A percentile compares a stretch with the other conserved stretches of the same genome.
Conservation (phyloP, 2,113 vertebrate genomes). For the Micromys minutus region DNA sequence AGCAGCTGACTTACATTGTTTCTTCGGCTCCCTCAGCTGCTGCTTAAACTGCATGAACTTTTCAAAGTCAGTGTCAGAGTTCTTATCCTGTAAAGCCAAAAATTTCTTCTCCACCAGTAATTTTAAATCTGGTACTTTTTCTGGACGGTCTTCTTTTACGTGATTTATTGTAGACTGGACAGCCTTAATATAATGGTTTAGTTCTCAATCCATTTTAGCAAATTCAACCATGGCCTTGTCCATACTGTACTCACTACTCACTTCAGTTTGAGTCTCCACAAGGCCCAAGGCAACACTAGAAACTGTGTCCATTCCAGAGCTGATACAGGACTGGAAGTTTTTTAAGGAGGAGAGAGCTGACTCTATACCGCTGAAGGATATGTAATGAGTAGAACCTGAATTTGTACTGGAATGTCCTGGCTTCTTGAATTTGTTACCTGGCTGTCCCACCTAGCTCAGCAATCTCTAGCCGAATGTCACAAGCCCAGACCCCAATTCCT, state of each 20-base stretch:
- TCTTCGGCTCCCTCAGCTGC: no score
- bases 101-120: no score
- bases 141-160: no score
- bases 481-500: no score
- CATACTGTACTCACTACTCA: conserved; percentile 86
- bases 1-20: no score
- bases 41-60: no score
- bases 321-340: conserved; percentile 89
- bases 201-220: conserved; percentile 90
- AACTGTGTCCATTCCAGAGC: conserved; percentile 92
- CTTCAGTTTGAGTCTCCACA: conserved; percentile 87
- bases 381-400: conserved; percentile 71
- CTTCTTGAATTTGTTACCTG: conserved; percentile 83
- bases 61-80: no score
- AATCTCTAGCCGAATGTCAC: no score
- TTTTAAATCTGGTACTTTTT: no score
- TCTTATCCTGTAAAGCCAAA: no score
- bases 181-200: conserved; percentile 89
- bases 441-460: no score
- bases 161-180: conserved; percentile 88
- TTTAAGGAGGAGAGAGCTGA: conserved; percentile 89
- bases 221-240: conserved; percentile 93
- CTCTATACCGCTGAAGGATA: conserved; percentile 85
- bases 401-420: conserved; percentile 68
- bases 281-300: conserved; percentile 93